Evolutionary conservation across 2,888 invertebrate species (phyloP).

Genomic region (Hirtodrosophila trivittata): DNA sequence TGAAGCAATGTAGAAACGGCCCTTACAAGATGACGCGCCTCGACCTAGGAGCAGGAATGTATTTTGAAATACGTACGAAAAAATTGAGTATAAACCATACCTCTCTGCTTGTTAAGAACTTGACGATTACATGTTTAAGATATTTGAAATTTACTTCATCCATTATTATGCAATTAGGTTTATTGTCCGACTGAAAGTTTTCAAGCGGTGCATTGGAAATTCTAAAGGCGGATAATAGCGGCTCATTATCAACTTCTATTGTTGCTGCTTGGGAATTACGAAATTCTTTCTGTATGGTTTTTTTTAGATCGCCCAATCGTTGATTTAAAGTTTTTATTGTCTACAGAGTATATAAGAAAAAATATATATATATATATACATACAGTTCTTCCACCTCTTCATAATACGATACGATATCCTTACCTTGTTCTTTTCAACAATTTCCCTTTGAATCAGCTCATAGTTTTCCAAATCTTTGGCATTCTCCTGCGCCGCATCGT

Average conservation of each 20-base stretch:
- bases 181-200: slow-evolving; percentile 53
- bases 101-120: slow-evolving; percentile 95
- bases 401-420: too few species aligned
- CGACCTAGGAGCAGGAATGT: slow-evolving; percentile 83
- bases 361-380: slow-evolving; percentile 51
- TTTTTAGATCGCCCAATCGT: slow-evolving; percentile 94
- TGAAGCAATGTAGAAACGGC: slow-evolving; percentile 93
- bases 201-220: slow-evolving; percentile 48
- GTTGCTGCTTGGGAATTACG: slow-evolving; percentile 72
- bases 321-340: slow-evolving; percentile 95
- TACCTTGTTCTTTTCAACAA: slow-evolving; percentile 88
- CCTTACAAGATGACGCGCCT: slow-evolving; percentile 94
- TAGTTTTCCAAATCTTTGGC: slow-evolving; percentile 70
- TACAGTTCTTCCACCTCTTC: too few species aligned
- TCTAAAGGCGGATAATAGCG: slow-evolving; percentile 45
- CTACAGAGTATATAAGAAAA: slow-evolving; percentile 83
- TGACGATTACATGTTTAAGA: slow-evolving; percentile 95
- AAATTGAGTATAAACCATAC: slow-evolving; percentile 57
- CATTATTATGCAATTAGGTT: slow-evolving; percentile 79
- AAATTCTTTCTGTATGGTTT: slow-evolving; percentile 94
- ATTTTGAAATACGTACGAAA: neutral
- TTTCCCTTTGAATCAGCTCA: slow-evolving; percentile 84
- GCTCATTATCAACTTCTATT: slow-evolving; percentile 58
- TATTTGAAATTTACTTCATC: slow-evolving; percentile 93
- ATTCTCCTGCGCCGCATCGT: slow-evolving; percentile 63